Base-by-base conservation (phyloP, 2,888 invertebrate species). In the Tanaodytes sp. region DNA sequence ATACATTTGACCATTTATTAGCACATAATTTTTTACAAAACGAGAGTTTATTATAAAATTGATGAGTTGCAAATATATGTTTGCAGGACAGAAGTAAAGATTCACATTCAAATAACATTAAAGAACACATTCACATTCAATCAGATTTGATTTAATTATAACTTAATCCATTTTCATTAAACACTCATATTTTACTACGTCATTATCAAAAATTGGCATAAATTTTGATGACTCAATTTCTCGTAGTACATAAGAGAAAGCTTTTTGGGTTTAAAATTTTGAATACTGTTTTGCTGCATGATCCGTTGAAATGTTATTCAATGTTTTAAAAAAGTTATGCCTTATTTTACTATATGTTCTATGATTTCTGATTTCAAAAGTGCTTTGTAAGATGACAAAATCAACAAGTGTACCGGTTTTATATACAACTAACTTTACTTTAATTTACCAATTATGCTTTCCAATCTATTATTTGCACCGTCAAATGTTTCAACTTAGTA, bases 91-190 rank as follows among this genome's bases (percentile, higher is more conserved):
- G 19, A 8, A 9, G 54, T n/a, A 54, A 19, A 2, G 54, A 54
- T 33, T 27, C 42, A 20, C 33, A n/a, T n/a, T n/a, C n/a, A n/a
- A n/a, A n/a, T n/a, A n/a, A n/a, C n/a, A n/a, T n/a, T n/a, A 54
- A 9, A 15, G 15, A 14, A 4, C 14, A 9, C 54, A 54, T 6
- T 31, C 30, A 54, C 54, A 54, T 20, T 31, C 18, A 55, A 61
- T 61, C 48, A 61, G 55, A 55, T 55, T 23, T 42, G 42, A 42
- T 42, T 18, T 42, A 14, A 42, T 42, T 19, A 19, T 42, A 1
- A n/a, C 8, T 11, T 18, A 2, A 42, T 42, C n/a, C 11, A n/a
- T 2, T 42, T 42, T 42, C 18, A 42, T 19, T 15, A 8, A 18
- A n/a, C 42, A 42, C 19, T 42, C 42, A 42, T 42, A n/a, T 42